Base-by-base conservation (phyloP, 2,888 invertebrate genomes). In the Eilema depressum region DNA sequence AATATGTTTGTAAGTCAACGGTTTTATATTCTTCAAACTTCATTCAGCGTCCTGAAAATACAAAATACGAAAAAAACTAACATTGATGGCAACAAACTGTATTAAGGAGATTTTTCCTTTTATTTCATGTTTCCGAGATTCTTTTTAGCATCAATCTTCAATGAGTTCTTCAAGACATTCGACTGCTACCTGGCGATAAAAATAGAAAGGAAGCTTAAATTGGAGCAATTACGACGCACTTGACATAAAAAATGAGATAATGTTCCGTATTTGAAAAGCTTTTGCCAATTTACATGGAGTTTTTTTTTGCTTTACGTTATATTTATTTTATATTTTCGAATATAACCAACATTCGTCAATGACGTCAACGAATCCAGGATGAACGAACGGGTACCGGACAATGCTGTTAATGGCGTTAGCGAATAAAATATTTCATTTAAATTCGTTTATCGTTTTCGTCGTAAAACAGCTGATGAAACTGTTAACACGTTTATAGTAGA, bases 41-140 rank as follows among this genome's bases (percentile, higher is more conserved):
- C 1, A 47, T 20, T 47, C 47, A 47, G 7, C 20, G 47, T 53
- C n/a, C 1, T 53, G 53, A 53, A 47, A 20, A 20, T 53, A 53
- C 53, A 53, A 37, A 37, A 53, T 53, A 53, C 20, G 20, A 53
- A n/a, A 10, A n/a, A 53, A 53, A 8, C 53, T n/a, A 8, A 53
- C 53, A 53, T 53, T 53, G 53, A 53, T 53, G 53, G 53, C 53
- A n/a, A n/a, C 20, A 53, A 53, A 53, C 53, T n/a, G 53, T 53
- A 53, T 53, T 53, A 53, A 10, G 53, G 53, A n/a, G n/a, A 53
- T 53, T 53, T 33, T 53, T 10, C 53, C 20, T 53, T 53, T 53
- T 53, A 53, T 53, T 53, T 53, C 53, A 53, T 53, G 53, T n/a
- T 47, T 53, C 53, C n/a, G n/a, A 53, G 53, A 53, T 53, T 53